Evolutionary conservation across 1,140 invertebrate species (phyloP).

Genomic region (Phymorhynchus buccinoides): DNA sequence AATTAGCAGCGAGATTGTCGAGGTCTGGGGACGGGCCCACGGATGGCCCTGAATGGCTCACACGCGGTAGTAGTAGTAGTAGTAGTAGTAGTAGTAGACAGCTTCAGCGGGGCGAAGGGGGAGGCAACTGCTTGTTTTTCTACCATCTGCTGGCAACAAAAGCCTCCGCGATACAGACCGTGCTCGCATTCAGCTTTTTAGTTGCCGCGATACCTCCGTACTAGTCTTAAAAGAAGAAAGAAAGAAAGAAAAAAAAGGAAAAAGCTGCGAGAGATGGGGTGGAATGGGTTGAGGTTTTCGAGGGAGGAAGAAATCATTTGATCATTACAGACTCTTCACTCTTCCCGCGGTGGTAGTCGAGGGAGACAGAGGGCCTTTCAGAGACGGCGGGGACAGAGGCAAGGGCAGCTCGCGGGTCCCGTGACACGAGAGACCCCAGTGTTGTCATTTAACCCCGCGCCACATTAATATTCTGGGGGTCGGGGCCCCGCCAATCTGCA

Average conservation of each 20-base stretch:
- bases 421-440: slow-evolving; percentile 13
- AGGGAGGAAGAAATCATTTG: slow-evolving; percentile 39
- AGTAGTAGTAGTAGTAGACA: too few relatives aligned
- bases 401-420: slow-evolving; percentile 8
- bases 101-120: background rate
- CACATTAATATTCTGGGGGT: slow-evolving; percentile 35
- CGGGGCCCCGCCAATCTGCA: slow-evolving; percentile 34
- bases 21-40: background rate
- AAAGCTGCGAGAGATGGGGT: background rate
- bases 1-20: slow-evolving; percentile 40
- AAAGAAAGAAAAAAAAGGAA: too few relatives aligned
- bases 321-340: slow-evolving; percentile 36
- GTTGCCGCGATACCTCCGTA: background rate
- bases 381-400: background rate
- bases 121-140: slow-evolving; percentile 35
- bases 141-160: slow-evolving; percentile 38
- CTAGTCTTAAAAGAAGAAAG: too few relatives aligned
- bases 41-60: slow-evolving; percentile 6
- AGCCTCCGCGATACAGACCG: background rate
- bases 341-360: slow-evolving; percentile 13
- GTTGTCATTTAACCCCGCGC: slow-evolving; percentile 39
- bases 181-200: background rate
- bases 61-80: too few relatives aligned
- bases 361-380: background rate
- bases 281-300: background rate